Base-by-base conservation (phyloP, 2,113 vertebrate genomes). In the Salvator merianae region DNA sequence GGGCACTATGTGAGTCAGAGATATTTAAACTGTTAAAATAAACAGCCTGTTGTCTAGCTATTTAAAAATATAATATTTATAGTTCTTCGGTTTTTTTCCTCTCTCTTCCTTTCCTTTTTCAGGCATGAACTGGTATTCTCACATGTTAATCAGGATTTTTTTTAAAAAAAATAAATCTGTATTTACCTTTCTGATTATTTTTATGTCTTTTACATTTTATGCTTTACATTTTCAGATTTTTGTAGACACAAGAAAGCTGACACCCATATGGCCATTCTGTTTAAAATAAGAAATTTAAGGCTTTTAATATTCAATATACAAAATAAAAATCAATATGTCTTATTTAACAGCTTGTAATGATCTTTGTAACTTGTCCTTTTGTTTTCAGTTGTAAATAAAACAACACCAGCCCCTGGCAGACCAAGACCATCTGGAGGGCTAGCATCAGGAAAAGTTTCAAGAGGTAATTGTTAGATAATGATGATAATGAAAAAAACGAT, bases 391-490 rank as follows among this genome's bases (percentile, higher is more conserved):
- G 50, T 87, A 66, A 84, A 53, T 63, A 92, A 22, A 85, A 94
- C 93, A 81, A 92, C 92, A 38, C 32, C 80, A n/a, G 86, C 83
- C 82, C 90, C 93, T 86, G 7, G 77, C 47, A 94, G 91, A 88
- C 86, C 92, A 88, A 93, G 38, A 92, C 77, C 90, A 76, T 82
- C 86, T 66, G 92, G 71, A 75, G 73, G 91, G 16, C 76, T 90
- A 0, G 86, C 84, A 72, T 87, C 90, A 90, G 83, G 85, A 87
- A 53, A 75, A 63, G 84, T 88, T 84, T 79, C 90, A 88, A 47
- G 82, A 92, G 94, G 93, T 93, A 94, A 79, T 34, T 26, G 6
- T 47, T 77, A 62, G 1, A 34, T 69, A 3, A 24, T 69, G 13
- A 34, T 50, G 28, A 28, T 73, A 26, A 43, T 38, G 10, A 30